Evolutionary conservation across 1,140 invertebrate species (phyloP).

Genomic region (Dreissena polymorpha): DNA sequence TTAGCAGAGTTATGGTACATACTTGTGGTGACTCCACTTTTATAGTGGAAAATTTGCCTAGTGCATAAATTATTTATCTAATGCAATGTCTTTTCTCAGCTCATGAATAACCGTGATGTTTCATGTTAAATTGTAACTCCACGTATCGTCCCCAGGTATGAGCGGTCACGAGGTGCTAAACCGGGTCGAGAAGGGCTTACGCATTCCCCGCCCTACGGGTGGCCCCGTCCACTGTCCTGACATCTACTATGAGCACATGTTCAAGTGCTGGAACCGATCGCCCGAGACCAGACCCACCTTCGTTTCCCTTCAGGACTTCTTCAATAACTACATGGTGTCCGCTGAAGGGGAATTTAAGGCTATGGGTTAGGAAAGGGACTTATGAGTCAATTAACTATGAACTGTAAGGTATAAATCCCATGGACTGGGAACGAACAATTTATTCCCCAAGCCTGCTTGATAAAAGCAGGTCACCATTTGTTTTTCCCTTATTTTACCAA

Average conservation of each 20-base stretch:
- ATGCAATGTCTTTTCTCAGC: no score
- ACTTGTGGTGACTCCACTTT: no score
- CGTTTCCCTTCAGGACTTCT: conserved; percentile 98
- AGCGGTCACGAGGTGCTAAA: conserved; percentile 93
- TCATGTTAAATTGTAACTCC: no score
- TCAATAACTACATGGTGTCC: conserved; percentile 97
- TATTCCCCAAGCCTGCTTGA: no score
- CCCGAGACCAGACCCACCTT: conserved; percentile 98
- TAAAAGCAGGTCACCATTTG: no score
- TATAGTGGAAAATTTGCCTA: no score
- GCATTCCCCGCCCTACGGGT: conserved; percentile 90
- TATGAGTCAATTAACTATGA: neutral
- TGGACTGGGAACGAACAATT: no score
- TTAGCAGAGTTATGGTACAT: no score
- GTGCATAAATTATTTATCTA: no score
- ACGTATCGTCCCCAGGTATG: conserved; percentile 71
- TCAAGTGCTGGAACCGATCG: conserved; percentile 82
- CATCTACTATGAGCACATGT: conserved; percentile 86
- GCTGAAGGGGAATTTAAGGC: conserved; percentile 91
- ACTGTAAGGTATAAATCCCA: no score
- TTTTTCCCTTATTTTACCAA: no score
- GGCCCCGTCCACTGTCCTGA: conserved; percentile 86
- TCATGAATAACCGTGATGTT: no score
- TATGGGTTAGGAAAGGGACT: conserved; percentile 43
- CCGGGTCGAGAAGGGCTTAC: conserved; percentile 96